Evolutionary conservation across 2,113 vertebrate genomes (phyloP).

Genomic region (Brachypodius melanocephalos): DNA sequence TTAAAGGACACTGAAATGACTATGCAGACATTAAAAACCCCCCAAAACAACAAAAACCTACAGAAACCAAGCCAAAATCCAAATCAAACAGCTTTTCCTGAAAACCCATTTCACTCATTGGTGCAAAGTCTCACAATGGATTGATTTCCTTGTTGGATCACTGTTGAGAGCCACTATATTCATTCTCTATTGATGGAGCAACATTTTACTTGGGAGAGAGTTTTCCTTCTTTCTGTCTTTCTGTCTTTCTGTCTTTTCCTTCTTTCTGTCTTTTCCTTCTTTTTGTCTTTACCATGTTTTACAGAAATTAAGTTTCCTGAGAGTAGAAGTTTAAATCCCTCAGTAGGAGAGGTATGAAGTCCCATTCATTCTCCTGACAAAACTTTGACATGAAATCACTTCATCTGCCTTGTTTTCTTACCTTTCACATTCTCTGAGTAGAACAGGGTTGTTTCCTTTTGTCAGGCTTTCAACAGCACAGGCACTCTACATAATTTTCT

Average conservation of each 20-base stretch:
- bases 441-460: not conserved
- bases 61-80: not conserved
- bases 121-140: not conserved
- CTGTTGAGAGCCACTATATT: not conserved
- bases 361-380: not conserved
- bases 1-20: not conserved
- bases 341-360: not conserved
- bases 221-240: not conserved
- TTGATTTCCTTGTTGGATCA: not conserved
- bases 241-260: not conserved
- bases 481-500: not conserved
- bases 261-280: not conserved
- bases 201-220: not conserved
- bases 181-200: not conserved
- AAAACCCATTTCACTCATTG: not conserved
- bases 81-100: not conserved
- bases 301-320: not conserved
- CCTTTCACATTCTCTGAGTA: not conserved
- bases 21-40: not conserved
- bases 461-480: not conserved
- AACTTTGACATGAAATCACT: not conserved
- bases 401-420: not conserved
- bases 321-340: not conserved
- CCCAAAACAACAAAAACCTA: not conserved
- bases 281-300: not conserved